A percentile compares a stretch with the other conserved stretches of the same genome.
Conservation (phyloP, 2,113 vertebrate genomes). For the Rhinolophus sinicus region DNA sequence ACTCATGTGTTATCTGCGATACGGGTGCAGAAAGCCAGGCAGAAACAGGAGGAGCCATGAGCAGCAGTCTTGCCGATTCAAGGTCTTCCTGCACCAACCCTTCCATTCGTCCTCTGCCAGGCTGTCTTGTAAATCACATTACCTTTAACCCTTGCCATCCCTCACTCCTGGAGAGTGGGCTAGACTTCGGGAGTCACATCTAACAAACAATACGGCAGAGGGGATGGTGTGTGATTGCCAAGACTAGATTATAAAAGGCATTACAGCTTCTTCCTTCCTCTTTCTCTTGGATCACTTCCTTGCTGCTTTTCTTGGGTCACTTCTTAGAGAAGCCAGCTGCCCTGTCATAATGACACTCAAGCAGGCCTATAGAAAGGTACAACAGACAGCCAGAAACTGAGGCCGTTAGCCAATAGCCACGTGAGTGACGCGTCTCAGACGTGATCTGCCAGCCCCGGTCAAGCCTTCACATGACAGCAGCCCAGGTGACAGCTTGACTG, state of each 20-base stretch:
- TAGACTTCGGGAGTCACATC: background rate
- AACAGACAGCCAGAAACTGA: background rate
- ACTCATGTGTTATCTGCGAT: background rate
- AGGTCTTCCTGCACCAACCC: background rate
- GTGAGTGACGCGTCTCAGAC: background rate
- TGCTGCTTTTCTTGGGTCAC: background rate
- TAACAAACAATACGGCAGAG: background rate
- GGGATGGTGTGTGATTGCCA: too few relatives aligned
- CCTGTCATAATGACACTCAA: background rate
- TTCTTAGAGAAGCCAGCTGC: background rate
- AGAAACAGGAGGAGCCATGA: background rate
- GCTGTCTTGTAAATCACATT: background rate
- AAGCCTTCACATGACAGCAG: background rate
- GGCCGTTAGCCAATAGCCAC: background rate
- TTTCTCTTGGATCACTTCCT: background rate
- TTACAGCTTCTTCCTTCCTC: background rate
- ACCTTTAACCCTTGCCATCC: too few relatives aligned
- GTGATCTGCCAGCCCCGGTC: background rate
- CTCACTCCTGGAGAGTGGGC: background rate
- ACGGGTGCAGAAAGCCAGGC: background rate
- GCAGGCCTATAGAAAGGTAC: background rate
- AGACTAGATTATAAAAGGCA: background rate
- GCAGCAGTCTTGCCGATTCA: background rate
- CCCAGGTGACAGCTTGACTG: too few relatives aligned
- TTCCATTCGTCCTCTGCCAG: background rate